A percentile compares a stretch with the other conserved stretches of the same genome.
Evolutionary conservation across 2,113 vertebrate species (phyloP).

Genomic region (Centrocercus urophasianus): DNA sequence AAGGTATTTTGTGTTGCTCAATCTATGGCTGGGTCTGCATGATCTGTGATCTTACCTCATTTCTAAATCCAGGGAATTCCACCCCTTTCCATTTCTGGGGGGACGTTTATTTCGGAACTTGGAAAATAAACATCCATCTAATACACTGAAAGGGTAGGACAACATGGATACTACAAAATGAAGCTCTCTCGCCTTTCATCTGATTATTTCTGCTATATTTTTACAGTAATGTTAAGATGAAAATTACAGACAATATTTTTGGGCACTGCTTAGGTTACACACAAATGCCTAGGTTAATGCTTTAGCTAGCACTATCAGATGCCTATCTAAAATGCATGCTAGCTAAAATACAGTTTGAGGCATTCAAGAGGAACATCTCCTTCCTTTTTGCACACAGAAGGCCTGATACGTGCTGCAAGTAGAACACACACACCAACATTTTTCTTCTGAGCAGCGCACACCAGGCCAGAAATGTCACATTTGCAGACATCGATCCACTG

Average conservation of each 20-base stretch:
- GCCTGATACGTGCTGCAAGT: background rate
- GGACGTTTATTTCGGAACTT: background rate
- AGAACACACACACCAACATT: rapidly evolving
- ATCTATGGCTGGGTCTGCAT: background rate
- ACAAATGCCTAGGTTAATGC: background rate
- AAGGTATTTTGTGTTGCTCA: background rate
- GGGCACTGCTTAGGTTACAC: background rate
- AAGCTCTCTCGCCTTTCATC: background rate
- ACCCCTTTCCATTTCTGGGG: background rate
- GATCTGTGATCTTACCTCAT: background rate
- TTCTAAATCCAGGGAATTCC: background rate
- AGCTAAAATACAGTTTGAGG: background rate
- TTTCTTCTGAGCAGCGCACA: rapidly evolving
- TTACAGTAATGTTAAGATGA: background rate
- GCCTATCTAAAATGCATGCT: background rate
- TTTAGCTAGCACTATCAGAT: background rate
- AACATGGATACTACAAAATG: background rate
- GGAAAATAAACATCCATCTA: background rate
- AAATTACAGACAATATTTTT: background rate
- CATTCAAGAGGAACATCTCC: background rate
- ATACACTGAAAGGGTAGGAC: background rate
- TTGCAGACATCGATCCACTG: background rate
- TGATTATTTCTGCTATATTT: background rate
- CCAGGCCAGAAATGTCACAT: background rate
- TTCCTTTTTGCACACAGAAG: background rate